These are phyloP conservation scores for Electrophaes corylata DNA, from an alignment of 2,888 invertebrate genomes.

Conservation along the genomic window DNA sequence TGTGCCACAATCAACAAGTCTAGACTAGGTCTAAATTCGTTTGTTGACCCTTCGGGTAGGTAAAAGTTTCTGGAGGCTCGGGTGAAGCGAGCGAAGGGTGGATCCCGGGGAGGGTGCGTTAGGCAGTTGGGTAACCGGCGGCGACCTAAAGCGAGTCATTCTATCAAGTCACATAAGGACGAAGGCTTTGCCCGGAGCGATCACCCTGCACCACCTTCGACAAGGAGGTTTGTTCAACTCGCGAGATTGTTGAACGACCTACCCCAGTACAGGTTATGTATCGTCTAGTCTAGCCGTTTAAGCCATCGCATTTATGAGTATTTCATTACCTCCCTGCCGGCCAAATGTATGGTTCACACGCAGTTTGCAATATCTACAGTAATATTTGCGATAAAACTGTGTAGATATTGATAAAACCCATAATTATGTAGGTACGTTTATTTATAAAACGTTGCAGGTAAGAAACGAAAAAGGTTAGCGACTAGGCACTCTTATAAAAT, in stretches of 20 bases:
- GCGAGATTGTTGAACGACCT: conserved; percentile 42
- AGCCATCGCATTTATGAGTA: conserved; percentile 16
- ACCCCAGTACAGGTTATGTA: conserved; percentile 45
- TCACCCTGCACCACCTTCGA: conserved; percentile 68
- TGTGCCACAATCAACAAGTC: conserved; percentile 62
- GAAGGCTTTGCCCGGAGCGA: conserved; percentile 63
- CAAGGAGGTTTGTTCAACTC: conserved; percentile 67
- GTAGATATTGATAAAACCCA: neutral
- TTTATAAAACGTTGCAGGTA: neutral
- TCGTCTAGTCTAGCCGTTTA: conserved; percentile 39
- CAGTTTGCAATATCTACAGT: neutral
- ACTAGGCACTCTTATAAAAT: conserved; percentile 15
- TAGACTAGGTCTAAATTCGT: conserved; percentile 68
- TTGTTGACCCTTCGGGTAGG: conserved; percentile 52
- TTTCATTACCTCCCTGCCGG: neutral
- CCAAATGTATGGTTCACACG: conserved; percentile 3
- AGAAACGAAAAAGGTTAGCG: conserved; percentile 7
- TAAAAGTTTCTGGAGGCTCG: conserved; percentile 48
- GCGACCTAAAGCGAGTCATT: conserved; percentile 61
- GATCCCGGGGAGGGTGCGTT: conserved; percentile 42
- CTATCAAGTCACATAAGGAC: conserved; percentile 65
- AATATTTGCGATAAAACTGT: conserved; percentile 1
- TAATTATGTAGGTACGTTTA: neutral
- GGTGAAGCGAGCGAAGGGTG: conserved; percentile 35
- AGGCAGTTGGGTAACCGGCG: conserved; percentile 59